phyloP scores from a whole-genome alignment of 2,888 invertebrate species.

The Calliscelio sp. region DNA sequence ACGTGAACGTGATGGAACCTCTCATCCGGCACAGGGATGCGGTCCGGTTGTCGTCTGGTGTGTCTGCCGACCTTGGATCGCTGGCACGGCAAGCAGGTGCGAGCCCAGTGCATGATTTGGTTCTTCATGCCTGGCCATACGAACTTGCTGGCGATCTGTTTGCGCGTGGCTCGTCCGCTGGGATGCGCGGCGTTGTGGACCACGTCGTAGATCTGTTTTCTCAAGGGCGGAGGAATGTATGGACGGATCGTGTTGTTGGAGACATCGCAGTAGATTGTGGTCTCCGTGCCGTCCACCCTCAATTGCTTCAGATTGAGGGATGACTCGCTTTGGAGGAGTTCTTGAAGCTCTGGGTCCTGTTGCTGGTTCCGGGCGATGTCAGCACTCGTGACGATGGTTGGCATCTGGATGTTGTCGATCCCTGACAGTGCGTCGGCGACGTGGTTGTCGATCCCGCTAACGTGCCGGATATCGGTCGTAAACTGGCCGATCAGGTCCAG shows the following conservation, averaged over 20 bases:
- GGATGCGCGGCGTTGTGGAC: slow-evolving; percentile 46
- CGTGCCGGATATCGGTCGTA: neutral
- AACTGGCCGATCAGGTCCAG: slow-evolving; percentile 40
- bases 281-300: slow-evolving; percentile 28
- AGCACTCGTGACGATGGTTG: neutral
- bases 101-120: slow-evolving; percentile 77
- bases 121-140: slow-evolving; percentile 78
- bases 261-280: slow-evolving; percentile 13
- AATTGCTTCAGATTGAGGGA: slow-evolving; percentile 17
- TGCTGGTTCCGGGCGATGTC: slow-evolving; percentile 15
- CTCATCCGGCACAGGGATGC: slow-evolving; percentile 68
- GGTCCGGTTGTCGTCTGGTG: slow-evolving; percentile 27
- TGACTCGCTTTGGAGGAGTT: neutral
- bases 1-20: slow-evolving; percentile 81
- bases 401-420: neutral
- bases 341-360: slow-evolving; percentile 8
- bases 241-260: slow-evolving; percentile 46
- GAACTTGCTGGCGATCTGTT: slow-evolving; percentile 73
- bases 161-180: slow-evolving; percentile 61
- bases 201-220: slow-evolving; percentile 33
- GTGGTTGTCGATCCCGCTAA: neutral
- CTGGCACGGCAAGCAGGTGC: slow-evolving; percentile 79
- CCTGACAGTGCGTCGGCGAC: neutral
- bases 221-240: slow-evolving; percentile 63
- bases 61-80: slow-evolving; percentile 79